Conservation (phyloP, 2,797 vertebrate species). For the Lepidocolaptes lacrymiger region DNA sequence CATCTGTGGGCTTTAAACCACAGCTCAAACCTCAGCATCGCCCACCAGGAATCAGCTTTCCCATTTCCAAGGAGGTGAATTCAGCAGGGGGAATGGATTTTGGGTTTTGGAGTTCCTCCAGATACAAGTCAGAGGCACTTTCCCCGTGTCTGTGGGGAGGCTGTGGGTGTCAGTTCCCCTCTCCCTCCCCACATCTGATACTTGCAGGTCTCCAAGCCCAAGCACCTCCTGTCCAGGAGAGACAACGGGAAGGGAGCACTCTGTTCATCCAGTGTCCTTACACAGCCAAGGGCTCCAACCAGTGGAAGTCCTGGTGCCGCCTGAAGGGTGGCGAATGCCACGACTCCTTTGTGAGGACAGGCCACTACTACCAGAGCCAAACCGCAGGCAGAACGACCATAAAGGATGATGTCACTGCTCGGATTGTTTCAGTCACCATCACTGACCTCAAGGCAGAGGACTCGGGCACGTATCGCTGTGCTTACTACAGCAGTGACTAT, state of each 20-base stretch:
- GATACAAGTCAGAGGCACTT: background rate
- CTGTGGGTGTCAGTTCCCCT: background rate
- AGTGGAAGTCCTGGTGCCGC: background rate
- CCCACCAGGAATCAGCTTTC: background rate
- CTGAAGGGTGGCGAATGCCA: accelerated
- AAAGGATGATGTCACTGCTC: accelerated
- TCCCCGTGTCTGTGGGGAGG: accelerated
- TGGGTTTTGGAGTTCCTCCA: background rate
- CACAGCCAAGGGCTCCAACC: accelerated
- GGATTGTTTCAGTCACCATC: background rate
- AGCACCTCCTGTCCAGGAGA: accelerated
- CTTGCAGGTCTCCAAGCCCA: background rate
- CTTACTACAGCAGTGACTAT: accelerated
- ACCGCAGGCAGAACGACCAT: accelerated
- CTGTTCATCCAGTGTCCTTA: background rate
- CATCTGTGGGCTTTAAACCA: background rate
- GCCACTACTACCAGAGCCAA: accelerated
- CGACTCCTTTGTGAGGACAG: accelerated
- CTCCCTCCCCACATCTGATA: background rate
- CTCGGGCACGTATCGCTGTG: background rate
- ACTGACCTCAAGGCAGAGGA: background rate
- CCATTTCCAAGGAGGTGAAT: background rate
- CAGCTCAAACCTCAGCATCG: background rate
- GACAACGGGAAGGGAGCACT: background rate
- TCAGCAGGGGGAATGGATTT: background rate